These are phyloP conservation scores for Coendou prehensilis DNA, from an alignment of 2,797 vertebrate species.

Conservation along the genomic window DNA sequence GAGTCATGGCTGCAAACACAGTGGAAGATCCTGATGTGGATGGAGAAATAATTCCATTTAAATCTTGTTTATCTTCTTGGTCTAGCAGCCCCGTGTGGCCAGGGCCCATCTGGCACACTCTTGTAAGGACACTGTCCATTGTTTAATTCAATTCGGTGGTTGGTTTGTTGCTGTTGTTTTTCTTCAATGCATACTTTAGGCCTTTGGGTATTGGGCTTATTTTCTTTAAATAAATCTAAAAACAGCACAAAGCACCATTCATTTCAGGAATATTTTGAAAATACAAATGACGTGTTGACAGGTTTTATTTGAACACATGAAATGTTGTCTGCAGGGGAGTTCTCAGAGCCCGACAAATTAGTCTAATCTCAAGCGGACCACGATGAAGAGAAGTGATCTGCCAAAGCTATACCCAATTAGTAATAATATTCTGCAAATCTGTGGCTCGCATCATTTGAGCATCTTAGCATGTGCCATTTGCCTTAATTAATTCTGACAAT, in stretches of 20 bases:
- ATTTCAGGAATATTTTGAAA: slow-evolving; percentile 72
- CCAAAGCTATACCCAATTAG: slow-evolving; percentile 63
- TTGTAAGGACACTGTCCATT: slow-evolving; percentile 59
- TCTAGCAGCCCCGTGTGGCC: slow-evolving; percentile 69
- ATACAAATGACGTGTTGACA: slow-evolving; percentile 47
- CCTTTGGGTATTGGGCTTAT: slow-evolving; percentile 50
- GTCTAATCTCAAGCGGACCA: slow-evolving; percentile 74
- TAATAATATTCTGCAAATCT: slow-evolving; percentile 38
- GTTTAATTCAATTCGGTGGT: slow-evolving; percentile 65
- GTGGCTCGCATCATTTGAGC: not conserved
- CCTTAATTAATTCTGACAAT: slow-evolving; percentile 69
- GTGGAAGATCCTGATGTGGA: slow-evolving; percentile 76
- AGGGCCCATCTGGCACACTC: slow-evolving; percentile 68
- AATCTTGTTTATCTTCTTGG: slow-evolving; percentile 84
- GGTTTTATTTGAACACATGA: slow-evolving; percentile 62
- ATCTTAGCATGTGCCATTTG: not conserved
- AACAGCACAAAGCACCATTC: slow-evolving; percentile 59
- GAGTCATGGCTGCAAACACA: slow-evolving; percentile 53
- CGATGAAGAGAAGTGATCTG: slow-evolving; percentile 39
- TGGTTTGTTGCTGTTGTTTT: not conserved
- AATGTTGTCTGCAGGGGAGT: slow-evolving; percentile 63
- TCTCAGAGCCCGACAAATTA: slow-evolving; percentile 75
- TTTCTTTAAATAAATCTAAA: slow-evolving; percentile 75
- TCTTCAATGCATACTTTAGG: not conserved
- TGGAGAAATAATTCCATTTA: slow-evolving; percentile 80